Evolutionary conservation across 2,888 invertebrate genomes (phyloP), one percentile per base, ranked within the genome.

Genomic region (Nephrocerus scutellatus): DNA sequence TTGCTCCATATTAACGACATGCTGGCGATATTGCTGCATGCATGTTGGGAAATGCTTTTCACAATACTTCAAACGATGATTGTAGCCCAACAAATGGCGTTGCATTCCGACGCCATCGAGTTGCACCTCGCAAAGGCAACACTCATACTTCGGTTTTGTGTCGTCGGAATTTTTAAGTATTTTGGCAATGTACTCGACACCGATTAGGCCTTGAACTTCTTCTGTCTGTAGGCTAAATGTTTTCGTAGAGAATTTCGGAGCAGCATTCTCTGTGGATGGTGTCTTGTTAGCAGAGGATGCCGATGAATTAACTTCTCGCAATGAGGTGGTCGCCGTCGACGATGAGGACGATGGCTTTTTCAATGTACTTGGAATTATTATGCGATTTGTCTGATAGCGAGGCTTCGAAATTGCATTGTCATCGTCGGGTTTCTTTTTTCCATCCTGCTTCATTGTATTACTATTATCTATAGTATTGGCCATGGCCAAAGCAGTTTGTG

Each of bases 131-230:
- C 88, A 88, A 42, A 88, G 70, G 48, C 80, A 74, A 64, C 88
- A 88, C 39, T 80, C 73, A 66, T 84, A 87, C 43, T 74, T 70
- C 2, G 84, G 80, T 59, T 80, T 79, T 54, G 74, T 71, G 52
- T 78, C 77, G 21, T 72, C 66, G 52, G 78, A 68, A 55, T 76
- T 76, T 42, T 78, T 76, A 12, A 76, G 70, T 50, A 85, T 71
- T 68, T 87, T 87, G 33, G 87, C 68, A 45, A 88, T 71, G 67
- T 86, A 88, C 67, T 87, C 87, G 39, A 87, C 66, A 8, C 86
- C 87, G 33, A 85, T 58, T 45, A 77, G 60, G 5, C 66, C 65
- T 30, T 55, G 37, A 4, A 57, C 32, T 22, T 59, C 52, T 12
- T 46, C 41, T 15, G 41, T 41, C 22, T 45, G 42, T 5, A 41